A percentile compares a stretch with the other conserved stretches of the same genome.
Evolutionary conservation across 2,113 vertebrate species (phyloP).

Genomic region (Lophotis ruficrista): DNA sequence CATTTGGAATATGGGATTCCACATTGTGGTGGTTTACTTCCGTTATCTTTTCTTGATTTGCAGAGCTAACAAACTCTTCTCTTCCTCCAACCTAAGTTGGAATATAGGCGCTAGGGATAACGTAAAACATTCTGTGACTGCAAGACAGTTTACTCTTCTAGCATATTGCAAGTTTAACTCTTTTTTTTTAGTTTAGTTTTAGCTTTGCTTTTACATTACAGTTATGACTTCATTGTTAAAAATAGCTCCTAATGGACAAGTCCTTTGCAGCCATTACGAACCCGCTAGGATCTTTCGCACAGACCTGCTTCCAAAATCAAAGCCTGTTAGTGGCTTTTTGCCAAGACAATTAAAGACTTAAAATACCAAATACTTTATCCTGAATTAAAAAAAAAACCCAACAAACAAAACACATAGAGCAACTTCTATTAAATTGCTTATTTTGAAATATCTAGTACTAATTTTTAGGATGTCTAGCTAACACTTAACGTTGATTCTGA

Average conservation of each 20-base stretch:
- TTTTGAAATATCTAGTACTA: background rate
- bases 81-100: background rate
- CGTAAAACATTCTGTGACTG: background rate
- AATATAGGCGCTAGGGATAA: background rate
- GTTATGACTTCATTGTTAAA: constrained; percentile 2
- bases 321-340: background rate
- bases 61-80: background rate
- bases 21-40: background rate
- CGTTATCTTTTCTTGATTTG: background rate
- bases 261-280: background rate
- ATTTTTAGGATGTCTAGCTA: background rate
- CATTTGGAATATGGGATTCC: no score
- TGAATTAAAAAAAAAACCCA: background rate
- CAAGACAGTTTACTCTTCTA: background rate
- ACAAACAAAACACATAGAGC: background rate
- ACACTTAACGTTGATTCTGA: background rate
- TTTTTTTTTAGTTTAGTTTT: background rate
- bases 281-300: background rate
- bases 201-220: background rate
- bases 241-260: background rate
- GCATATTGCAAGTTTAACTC: background rate
- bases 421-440: background rate
- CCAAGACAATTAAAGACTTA: background rate
- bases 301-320: background rate
- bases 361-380: background rate